Percentiles rank a stretch among this genome's conserved stretches.
Evolutionary conservation across 2,113 vertebrate species (phyloP).

Genomic region (Sylvilagus bachmani): DNA sequence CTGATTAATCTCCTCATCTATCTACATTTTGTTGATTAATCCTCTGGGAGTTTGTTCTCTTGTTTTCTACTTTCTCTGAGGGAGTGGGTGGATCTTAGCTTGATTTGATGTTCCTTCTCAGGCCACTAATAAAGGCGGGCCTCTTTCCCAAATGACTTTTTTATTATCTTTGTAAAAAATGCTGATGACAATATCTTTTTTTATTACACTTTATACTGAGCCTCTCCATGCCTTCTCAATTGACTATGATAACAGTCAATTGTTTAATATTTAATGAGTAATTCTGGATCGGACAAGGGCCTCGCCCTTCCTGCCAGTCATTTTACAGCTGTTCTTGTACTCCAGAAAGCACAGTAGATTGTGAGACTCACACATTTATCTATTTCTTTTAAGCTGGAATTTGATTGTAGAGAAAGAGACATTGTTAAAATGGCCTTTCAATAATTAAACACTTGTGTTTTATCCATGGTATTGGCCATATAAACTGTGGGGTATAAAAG

Average conservation of each 20-base stretch:
- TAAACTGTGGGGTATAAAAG: background rate
- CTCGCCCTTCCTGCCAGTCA: background rate
- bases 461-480: background rate
- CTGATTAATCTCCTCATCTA: constrained; percentile 43
- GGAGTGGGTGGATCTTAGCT: constrained; percentile 24
- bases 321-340: constrained; percentile 3
- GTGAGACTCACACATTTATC: background rate
- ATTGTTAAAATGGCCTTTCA: constrained; percentile 24
- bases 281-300: constrained; percentile 42
- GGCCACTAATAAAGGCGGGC: constrained; percentile 50
- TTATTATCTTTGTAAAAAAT: constrained; percentile 70
- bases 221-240: constrained; percentile 20
- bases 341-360: constrained; percentile 21
- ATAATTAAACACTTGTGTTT: constrained; percentile 33
- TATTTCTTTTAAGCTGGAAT: constrained; percentile 46
- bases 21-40: constrained; percentile 59
- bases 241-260: constrained; percentile 43
- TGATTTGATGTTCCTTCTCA: constrained; percentile 38
- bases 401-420: constrained; percentile 25
- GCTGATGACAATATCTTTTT: constrained; percentile 67
- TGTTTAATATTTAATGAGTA: constrained; percentile 68
- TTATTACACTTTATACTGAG: constrained; percentile 60
- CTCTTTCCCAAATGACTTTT: constrained; percentile 69
- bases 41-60: constrained; percentile 46
- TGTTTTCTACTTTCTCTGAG: constrained; percentile 66